A percentile compares a stretch with the other conserved stretches of the same genome.
Conservation (phyloP, 2,888 invertebrate genomes). For the Mimas tiliae region DNA sequence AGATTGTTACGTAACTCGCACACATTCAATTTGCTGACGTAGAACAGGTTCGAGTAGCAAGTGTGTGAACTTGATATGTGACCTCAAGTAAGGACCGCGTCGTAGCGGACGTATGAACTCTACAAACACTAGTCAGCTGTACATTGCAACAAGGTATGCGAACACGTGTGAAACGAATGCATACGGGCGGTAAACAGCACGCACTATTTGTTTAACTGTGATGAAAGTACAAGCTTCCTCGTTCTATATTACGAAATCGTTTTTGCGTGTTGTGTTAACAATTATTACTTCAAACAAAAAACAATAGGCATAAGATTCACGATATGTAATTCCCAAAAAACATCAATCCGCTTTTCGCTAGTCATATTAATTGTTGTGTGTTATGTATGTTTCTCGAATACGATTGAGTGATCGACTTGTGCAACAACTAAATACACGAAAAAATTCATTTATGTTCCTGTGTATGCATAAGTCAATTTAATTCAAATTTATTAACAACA, state of each 20-base stretch:
- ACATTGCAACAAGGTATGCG: conserved; percentile 39
- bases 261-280: conserved; percentile 6
- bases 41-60: conserved; percentile 63
- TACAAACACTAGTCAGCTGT: conserved; percentile 45
- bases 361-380: conserved; percentile 14
- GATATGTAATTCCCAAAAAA: conserved; percentile 22
- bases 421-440: conserved; percentile 6
- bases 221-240: conserved; percentile 6
- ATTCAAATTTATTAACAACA: conserved; percentile 10
- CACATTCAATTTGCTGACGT: conserved; percentile 44
- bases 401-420: conserved; percentile 13
- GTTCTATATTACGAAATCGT: conserved; percentile 7
- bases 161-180: conserved; percentile 51
- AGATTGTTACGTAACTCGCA: conserved; percentile 46
- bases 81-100: conserved; percentile 65
- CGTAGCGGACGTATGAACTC: conserved; percentile 62
- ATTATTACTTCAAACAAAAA: conserved; percentile 12
- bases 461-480: background rate
- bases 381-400: conserved; percentile 23
- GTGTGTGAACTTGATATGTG: conserved; percentile 78
- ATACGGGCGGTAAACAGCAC: conserved; percentile 44
- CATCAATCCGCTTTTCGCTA: background rate
- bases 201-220: conserved; percentile 22
- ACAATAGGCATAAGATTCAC: conserved; percentile 14
- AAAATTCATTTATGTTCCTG: background rate